phyloP scores from a whole-genome alignment of 2,797 vertebrate species.

The Erpetoichthys calabaricus region DNA sequence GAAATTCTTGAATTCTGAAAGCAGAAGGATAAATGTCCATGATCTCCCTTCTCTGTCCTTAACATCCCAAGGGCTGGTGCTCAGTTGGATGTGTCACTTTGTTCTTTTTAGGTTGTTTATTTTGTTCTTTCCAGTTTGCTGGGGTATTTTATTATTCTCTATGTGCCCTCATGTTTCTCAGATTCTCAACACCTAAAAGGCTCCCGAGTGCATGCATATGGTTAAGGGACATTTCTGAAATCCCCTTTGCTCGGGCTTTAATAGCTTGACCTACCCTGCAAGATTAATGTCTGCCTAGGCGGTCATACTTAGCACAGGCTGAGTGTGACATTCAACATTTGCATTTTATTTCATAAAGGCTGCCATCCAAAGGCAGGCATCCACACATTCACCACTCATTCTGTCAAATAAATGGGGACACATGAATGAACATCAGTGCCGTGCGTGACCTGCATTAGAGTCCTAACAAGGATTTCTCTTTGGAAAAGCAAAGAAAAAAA shows the following conservation, averaged over 20 bases:
- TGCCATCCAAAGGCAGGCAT: background rate
- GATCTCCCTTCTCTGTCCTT: no score
- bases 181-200: no score
- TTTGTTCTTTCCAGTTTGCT: no score
- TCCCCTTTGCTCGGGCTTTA: background rate
- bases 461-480: constrained; percentile 6
- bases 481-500: background rate
- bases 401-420: constrained; percentile 3
- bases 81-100: no score
- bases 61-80: no score
- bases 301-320: background rate
- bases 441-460: constrained; percentile 6
- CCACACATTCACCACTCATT: constrained; percentile 1
- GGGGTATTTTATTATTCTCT: no score
- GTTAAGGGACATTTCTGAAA: background rate
- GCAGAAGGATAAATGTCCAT: no score
- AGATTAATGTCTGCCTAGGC: background rate
- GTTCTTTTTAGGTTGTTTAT: no score
- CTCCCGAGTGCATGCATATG: background rate
- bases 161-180: no score
- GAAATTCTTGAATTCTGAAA: no score
- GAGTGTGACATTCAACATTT: constrained; percentile 9
- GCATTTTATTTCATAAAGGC: constrained; percentile 7
- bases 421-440: constrained; percentile 11
- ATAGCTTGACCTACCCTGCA: background rate